phyloP scores from a whole-genome alignment of 1,140 invertebrate genomes.

The Cylas formicarius region DNA sequence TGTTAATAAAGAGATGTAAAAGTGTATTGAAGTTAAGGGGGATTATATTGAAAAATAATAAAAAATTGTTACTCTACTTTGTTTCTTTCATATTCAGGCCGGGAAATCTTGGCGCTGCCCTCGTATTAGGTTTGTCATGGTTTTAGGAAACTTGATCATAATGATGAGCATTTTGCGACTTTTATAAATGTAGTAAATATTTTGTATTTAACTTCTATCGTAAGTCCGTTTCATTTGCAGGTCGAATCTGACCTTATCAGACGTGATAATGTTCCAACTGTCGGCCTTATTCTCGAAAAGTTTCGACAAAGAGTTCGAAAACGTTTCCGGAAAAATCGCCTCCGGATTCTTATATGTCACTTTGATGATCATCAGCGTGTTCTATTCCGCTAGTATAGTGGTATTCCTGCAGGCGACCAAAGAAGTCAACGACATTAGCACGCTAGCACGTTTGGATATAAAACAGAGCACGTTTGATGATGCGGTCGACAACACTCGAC shows the following conservation, averaged over 20 bases:
- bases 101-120: too few species aligned
- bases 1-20: too few species aligned
- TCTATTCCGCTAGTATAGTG: not conserved
- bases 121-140: too few species aligned
- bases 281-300: slow-evolving; percentile 1
- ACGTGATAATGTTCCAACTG: slow-evolving; percentile 3
- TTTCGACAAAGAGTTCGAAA: not conserved
- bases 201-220: too few species aligned
- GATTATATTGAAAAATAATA: too few species aligned
- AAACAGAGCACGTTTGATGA: not conserved
- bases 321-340: not conserved
- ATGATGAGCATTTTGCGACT: too few species aligned
- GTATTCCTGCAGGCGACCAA: slow-evolving; percentile 1
- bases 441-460: not conserved
- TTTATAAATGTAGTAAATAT: too few species aligned
- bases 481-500: not conserved
- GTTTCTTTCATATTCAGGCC: too few species aligned
- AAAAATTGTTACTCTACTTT: too few species aligned
- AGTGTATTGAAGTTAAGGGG: too few species aligned
- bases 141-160: too few species aligned
- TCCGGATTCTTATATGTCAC: not conserved
- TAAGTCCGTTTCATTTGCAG: too few species aligned
- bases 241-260: not conserved
- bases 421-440: not conserved
- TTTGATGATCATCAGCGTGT: not conserved